These are phyloP conservation scores for Amphimallon solstitiale DNA, from an alignment of 2,888 invertebrate genomes.

Conservation along the genomic window DNA sequence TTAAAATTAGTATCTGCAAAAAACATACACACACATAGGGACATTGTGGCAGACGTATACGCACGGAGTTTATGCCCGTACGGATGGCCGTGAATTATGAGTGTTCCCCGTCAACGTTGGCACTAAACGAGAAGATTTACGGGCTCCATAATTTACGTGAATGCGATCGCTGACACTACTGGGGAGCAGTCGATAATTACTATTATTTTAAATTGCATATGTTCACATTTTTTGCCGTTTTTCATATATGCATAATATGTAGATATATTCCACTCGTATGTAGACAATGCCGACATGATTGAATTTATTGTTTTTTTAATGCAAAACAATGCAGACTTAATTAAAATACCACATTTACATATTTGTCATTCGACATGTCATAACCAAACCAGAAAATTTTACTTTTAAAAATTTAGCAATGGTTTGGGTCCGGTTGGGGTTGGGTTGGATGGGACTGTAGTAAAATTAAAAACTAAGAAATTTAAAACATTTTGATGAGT, in stretches of 20 bases:
- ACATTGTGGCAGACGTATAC: neutral
- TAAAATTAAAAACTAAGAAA: no score
- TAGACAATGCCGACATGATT: neutral
- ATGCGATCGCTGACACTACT: neutral
- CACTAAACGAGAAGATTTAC: constrained; percentile 23
- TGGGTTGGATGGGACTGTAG: no score
- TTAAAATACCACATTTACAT: no score
- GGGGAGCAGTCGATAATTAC: constrained; percentile 15
- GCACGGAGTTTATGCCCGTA: neutral
- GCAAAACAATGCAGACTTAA: no score
- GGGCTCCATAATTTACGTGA: constrained; percentile 21
- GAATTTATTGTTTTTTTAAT: neutral
- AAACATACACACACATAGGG: constrained; percentile 1
- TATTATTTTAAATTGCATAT: constrained; percentile 5
- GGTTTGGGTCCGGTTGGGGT: no score
- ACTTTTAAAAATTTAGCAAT: no score
- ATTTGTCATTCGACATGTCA: no score
- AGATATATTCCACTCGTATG: neutral
- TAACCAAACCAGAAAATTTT: no score
- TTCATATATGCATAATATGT: neutral
- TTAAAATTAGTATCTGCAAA: constrained; percentile 34
- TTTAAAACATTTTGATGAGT: no score
- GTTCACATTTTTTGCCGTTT: neutral
- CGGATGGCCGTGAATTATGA: neutral
- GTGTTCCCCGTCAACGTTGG: neutral